Percentiles rank a stretch among this genome's conserved stretches.
These are phyloP conservation scores for Parauchenoglanis punctatus DNA, from an alignment of 2,797 vertebrate genomes.

Conservation along the genomic window DNA sequence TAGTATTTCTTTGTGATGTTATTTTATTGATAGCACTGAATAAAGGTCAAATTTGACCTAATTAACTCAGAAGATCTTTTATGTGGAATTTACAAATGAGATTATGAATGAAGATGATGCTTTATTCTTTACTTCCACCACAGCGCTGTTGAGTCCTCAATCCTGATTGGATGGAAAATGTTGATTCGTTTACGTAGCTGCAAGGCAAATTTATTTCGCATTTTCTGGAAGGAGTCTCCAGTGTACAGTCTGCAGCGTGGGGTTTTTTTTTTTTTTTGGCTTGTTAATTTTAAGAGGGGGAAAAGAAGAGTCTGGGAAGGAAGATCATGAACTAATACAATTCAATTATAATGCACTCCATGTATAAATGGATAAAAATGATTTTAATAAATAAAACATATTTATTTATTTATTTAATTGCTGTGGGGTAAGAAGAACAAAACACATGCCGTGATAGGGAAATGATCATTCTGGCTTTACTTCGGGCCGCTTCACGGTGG, in stretches of 20 bases:
- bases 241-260: background rate
- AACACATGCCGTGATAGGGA: background rate
- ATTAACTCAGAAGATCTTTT: background rate
- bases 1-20: constrained; percentile 58
- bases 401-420: background rate
- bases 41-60: background rate
- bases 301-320: background rate
- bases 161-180: background rate
- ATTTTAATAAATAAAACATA: background rate
- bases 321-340: background rate
- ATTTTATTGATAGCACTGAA: background rate
- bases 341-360: background rate
- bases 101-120: background rate
- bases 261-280: background rate
- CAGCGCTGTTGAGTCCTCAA: background rate
- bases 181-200: background rate
- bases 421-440: background rate
- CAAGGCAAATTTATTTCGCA: background rate
- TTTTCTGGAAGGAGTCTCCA: background rate
- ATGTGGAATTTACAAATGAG: background rate
- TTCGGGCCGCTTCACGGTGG: background rate
- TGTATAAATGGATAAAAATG: background rate
- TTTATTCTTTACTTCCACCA: background rate
- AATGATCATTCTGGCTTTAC: background rate
- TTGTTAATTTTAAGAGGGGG: background rate